Conservation (phyloP, 2,113 vertebrate genomes). For the Cavia aperea region DNA sequence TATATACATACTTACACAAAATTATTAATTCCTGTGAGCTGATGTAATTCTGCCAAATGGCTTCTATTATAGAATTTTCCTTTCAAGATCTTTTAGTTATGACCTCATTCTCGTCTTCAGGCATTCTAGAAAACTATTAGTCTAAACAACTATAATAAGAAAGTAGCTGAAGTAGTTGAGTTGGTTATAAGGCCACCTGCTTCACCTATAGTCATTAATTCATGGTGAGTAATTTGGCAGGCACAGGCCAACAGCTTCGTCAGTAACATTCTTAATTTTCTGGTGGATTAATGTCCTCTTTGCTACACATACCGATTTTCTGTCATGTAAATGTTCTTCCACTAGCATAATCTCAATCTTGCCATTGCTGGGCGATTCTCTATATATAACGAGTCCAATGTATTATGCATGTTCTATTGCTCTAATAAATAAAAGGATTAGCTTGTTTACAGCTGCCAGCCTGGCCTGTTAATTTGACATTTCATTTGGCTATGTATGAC, state of each 20-base stretch:
- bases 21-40: conserved; percentile 35
- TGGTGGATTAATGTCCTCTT: conserved; percentile 62
- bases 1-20: conserved; percentile 1
- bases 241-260: conserved; percentile 44
- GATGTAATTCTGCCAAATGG: conserved; percentile 37
- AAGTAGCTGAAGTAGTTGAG: conserved; percentile 43
- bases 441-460: conserved; percentile 71
- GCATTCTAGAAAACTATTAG: conserved; percentile 46
- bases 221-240: conserved; percentile 34
- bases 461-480: conserved; percentile 69
- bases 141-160: conserved; percentile 55
- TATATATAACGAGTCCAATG: conserved; percentile 69
- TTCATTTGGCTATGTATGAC: conserved; percentile 68
- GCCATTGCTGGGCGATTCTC: conserved; percentile 65
- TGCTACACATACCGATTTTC: conserved; percentile 70
- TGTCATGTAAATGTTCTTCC: conserved; percentile 68
- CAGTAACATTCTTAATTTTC: conserved; percentile 67
- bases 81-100: conserved; percentile 45
- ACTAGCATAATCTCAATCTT: conserved; percentile 56
- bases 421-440: conserved; percentile 76
- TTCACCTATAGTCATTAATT: conserved; percentile 64
- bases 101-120: conserved; percentile 19
- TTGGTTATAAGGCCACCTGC: conserved; percentile 56
- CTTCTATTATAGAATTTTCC: neutral
- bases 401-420: conserved; percentile 71